These are phyloP conservation scores for Leguminivora glycinivorella DNA, from an alignment of 1,140 invertebrate species.

Conservation along the genomic window DNA sequence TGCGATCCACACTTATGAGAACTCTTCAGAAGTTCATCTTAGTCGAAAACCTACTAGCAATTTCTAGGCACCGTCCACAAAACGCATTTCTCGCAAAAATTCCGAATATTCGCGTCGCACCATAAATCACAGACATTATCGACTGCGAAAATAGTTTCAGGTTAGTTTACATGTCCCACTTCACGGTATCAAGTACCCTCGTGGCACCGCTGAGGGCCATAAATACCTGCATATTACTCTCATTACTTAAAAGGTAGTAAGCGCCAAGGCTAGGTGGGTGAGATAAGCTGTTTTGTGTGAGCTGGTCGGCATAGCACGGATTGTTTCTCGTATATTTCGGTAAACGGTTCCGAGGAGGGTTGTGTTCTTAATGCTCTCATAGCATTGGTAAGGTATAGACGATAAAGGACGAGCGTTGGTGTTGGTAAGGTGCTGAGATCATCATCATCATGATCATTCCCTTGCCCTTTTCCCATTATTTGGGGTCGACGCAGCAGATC, in stretches of 20 bases:
- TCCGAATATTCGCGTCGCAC: background rate
- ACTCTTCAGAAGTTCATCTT: too few species aligned
- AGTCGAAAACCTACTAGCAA: background rate
- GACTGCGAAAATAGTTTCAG: conserved; percentile 29
- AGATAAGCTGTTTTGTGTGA: background rate
- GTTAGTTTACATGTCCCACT: conserved; percentile 27
- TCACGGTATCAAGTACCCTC: conserved; percentile 21
- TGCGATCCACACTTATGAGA: too few species aligned
- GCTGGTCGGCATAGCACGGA: conserved; percentile 10
- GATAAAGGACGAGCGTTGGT: too few species aligned
- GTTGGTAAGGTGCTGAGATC: too few species aligned
- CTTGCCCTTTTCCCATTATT: too few species aligned
- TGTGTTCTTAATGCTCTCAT: background rate
- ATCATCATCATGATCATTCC: too few species aligned
- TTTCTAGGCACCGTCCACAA: background rate
- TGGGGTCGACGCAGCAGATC: too few species aligned
- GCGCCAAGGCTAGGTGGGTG: background rate
- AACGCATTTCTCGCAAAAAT: conserved; percentile 3
- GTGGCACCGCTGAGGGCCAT: conserved; percentile 17
- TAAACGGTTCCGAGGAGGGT: conserved; percentile 9
- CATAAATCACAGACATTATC: conserved; percentile 22
- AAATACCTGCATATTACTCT: conserved; percentile 12
- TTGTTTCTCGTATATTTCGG: conserved; percentile 26
- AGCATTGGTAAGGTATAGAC: background rate
- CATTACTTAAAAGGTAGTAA: background rate